Percentiles rank a stretch among this genome's conserved stretches.
Evolutionary conservation across 2,888 invertebrate genomes (phyloP).

Genomic region (Cheilosia grossa): DNA sequence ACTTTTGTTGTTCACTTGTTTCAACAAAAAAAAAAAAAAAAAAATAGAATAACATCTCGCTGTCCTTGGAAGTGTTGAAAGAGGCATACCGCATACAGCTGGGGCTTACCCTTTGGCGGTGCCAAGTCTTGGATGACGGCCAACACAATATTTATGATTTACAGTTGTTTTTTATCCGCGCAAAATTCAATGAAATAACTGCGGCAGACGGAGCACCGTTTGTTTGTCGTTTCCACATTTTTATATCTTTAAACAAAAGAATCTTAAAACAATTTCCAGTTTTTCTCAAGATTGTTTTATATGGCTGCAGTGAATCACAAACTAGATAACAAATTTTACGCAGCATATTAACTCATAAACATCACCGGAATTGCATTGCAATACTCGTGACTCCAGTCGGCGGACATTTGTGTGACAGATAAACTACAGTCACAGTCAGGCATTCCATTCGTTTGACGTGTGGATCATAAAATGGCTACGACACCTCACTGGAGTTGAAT

Average conservation of each 20-base stretch:
- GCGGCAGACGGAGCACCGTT: neutral
- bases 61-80: slow-evolving; percentile 58
- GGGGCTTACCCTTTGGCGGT: slow-evolving; percentile 43
- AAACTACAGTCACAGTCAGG: neutral
- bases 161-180: slow-evolving; percentile 14
- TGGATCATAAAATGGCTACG: neutral
- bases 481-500: slow-evolving; percentile 24
- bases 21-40: too few species aligned
- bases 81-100: slow-evolving; percentile 48
- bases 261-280: too few species aligned
- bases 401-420: slow-evolving; percentile 12
- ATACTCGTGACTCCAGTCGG: too few species aligned
- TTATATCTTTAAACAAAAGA: too few species aligned
- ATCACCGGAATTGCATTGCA: too few species aligned
- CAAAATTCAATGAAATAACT: slow-evolving; percentile 35
- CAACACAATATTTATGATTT: slow-evolving; percentile 54
- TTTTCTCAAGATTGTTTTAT: slow-evolving; percentile 1
- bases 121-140: slow-evolving; percentile 60
- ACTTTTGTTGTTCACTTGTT: slow-evolving; percentile 25
- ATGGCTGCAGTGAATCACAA: slow-evolving; percentile 18
- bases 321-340: neutral
- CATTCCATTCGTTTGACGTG: slow-evolving; percentile 18
- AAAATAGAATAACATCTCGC: too few species aligned
- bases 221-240: too few species aligned
- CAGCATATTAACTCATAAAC: too few species aligned